These are phyloP conservation scores for Nettapus auritus DNA, from an alignment of 2,113 vertebrate species.

Conservation along the genomic window DNA sequence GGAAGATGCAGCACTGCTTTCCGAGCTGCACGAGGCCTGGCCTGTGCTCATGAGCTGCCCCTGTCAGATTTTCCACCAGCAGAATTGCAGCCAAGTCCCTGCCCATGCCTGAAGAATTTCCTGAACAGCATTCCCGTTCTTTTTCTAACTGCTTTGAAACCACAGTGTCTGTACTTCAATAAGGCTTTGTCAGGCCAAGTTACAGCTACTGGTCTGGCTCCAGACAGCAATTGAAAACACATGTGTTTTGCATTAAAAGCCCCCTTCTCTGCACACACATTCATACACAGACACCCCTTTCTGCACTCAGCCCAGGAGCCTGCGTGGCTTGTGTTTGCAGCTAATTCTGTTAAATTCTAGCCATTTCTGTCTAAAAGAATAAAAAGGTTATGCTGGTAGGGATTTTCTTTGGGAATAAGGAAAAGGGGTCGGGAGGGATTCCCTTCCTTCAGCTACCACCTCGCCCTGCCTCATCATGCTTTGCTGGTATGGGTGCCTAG, in stretches of 20 bases:
- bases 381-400: background rate
- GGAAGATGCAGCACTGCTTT: constrained; percentile 52
- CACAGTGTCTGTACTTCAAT: constrained; percentile 78
- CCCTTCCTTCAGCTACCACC: background rate
- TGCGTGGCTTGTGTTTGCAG: background rate
- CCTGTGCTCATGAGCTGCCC: constrained; percentile 77
- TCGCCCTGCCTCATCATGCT: background rate
- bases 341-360: background rate
- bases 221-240: constrained; percentile 87
- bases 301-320: background rate
- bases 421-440: background rate
- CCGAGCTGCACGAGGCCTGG: constrained; percentile 80
- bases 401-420: background rate
- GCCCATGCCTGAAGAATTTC: constrained; percentile 90
- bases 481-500: background rate
- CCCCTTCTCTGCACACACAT: constrained; percentile 27
- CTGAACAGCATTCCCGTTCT: constrained; percentile 83
- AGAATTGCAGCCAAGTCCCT: constrained; percentile 87
- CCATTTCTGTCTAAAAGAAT: background rate
- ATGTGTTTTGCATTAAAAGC: constrained; percentile 81
- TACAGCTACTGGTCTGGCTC: constrained; percentile 82
- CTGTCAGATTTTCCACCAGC: constrained; percentile 92
- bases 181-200: constrained; percentile 78
- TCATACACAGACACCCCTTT: background rate
- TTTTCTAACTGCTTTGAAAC: constrained; percentile 81